Evolutionary conservation across 2,797 vertebrate species (phyloP), one percentile per base, ranked within the genome.

Genomic region (Paratrypauchen microcephalus): DNA sequence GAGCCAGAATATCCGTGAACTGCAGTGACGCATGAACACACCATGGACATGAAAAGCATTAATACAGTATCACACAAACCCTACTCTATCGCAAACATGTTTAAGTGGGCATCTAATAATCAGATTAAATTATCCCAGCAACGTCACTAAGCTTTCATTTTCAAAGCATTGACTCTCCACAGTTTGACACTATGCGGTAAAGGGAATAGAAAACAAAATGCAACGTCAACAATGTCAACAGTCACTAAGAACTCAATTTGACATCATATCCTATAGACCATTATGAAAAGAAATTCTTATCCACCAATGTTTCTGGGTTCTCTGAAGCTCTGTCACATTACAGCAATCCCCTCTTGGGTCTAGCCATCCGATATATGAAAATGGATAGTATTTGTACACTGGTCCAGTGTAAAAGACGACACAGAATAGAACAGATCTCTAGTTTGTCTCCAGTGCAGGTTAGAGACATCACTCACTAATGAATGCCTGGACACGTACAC

Each of bases 381-480:
- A 57, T 32, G 56, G 39, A 39, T 12, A 55, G 9, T 52, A n/a
- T 45, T n/a, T 16, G 18, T n/a, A n/a, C n/a, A n/a, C 48, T 68
- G 28, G 18, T 55, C 7, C 39, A 65, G 69, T 45, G 69, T 73
- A 61, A 30, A 39, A 69, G 71, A 80, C 71, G 47, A 74, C 69
- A 70, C 30, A 52, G 1, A 56, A 63, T 24, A 0, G 79, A 69
- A 82, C 57, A 70, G 60, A 80, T 78, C 58, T 32, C 15, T 60
- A 70, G 59, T 47, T n/a, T 45, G 66, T 72, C 72, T 79, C 68
- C 74, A 70, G 64, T 39, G n/a, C 11, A 71, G 79, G 79, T 79
- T 85, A 81, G 50, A 63, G 23, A 54, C 62, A 60, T 65, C 57
- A 64, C 59, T 19, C 7, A 2, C 47, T 68, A 64, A 74, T 68